Evolutionary conservation across 1,140 invertebrate genomes (phyloP), one percentile per base, ranked within the genome.

Genomic region (Neotoxoptera formosana): DNA sequence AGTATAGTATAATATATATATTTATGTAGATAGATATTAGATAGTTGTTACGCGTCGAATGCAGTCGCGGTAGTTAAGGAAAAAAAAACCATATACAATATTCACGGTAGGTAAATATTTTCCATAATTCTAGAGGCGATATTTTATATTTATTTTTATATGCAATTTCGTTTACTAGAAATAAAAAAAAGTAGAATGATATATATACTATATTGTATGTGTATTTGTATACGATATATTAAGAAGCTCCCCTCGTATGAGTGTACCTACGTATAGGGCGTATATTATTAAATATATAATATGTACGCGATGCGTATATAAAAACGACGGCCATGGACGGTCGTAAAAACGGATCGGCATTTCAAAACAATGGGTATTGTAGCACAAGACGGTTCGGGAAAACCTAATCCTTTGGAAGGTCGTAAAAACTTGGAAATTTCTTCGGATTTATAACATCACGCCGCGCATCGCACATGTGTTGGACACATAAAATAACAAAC

Each of bases 351-450:
- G 45, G 81, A 17, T 81, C 7, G 67, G 30, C 34, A 81, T 81
- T 91, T 48, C 90, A 81, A 91, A 81, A 91, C 36, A 67, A 90
- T 81, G 47, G 34, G 34, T 56, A 60, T 45, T 25, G 88, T 34
- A 41, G 30, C 67, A 47, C 48, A 67, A 81, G 56, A n/a, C 60
- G n/a, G n/a, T 76, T 34, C 30, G 36, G 90, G 25, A 81, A 81
- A 76, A 81, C 45, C 60, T 91, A 91, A 91, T 91, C 90, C 90
- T 91, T 91, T 81, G 90, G 45, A 91, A 81, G 34, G 90, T 91
- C 90, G 90, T 91, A 91, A 91, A 91, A 91, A 81, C 45, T 48
- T 48, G 60, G 47, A n/a, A 91, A 48, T 81, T 7, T 81, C 67
- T 91, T 48, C 17, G 21, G 51, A 36, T n/a, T 76, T 81, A 47